These are phyloP conservation scores for Diploptera punctata DNA, from an alignment of 2,888 invertebrate species.

Conservation along the genomic window DNA sequence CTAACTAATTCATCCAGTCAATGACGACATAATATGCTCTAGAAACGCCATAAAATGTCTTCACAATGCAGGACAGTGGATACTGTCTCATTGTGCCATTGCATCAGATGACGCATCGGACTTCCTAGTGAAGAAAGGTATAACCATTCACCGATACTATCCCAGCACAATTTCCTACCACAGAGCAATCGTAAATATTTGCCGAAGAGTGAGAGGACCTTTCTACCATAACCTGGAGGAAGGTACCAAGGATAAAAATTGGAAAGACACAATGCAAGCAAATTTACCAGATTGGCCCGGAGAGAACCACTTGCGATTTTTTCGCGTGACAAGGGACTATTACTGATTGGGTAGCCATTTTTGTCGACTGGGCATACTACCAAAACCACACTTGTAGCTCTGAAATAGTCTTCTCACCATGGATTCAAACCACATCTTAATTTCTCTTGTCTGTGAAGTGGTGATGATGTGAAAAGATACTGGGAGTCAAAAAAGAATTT, in stretches of 20 bases:
- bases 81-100: background rate
- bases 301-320: too few relatives aligned
- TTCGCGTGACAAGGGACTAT: too few relatives aligned
- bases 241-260: background rate
- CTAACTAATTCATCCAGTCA: background rate
- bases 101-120: background rate
- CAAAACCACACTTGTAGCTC: too few relatives aligned
- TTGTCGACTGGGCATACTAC: too few relatives aligned
- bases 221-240: background rate
- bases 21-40: background rate
- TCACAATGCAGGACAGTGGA: background rate
- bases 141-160: background rate
- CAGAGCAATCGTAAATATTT: background rate
- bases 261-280: too few relatives aligned
- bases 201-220: background rate
- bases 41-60: background rate
- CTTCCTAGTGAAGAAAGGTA: background rate
- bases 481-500: too few relatives aligned
- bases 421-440: too few relatives aligned
- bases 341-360: too few relatives aligned
- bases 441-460: too few relatives aligned
- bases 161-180: background rate
- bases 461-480: too few relatives aligned
- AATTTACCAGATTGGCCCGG: too few relatives aligned
- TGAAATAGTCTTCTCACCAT: too few relatives aligned